Evolutionary conservation across 1,140 invertebrate genomes (phyloP).

Genomic region (Nasonia longicornis): DNA sequence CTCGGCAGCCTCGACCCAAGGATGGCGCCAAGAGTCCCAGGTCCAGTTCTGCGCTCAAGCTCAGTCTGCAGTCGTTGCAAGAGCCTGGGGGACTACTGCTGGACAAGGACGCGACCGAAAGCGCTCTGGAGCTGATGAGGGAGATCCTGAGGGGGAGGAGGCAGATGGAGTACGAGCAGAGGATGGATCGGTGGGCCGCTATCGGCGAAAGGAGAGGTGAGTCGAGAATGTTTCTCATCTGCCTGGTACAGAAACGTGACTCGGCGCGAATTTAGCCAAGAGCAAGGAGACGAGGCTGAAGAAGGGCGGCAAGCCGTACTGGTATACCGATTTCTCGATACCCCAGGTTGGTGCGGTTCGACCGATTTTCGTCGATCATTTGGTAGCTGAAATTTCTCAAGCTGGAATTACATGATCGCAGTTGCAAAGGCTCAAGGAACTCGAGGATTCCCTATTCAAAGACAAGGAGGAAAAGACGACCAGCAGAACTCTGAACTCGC

Average conservation of each 20-base stretch:
- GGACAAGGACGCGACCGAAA: background rate
- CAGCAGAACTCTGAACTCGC: slow-evolving; percentile 50
- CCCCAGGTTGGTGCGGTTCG: slow-evolving; percentile 48
- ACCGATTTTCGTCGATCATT: no score
- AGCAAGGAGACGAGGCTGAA: background rate
- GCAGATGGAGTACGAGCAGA: slow-evolving; percentile 31
- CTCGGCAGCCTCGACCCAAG: background rate
- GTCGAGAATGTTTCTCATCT: background rate
- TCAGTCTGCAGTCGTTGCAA: background rate
- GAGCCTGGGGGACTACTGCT: background rate
- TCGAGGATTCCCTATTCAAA: slow-evolving; percentile 55
- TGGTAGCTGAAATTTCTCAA: background rate
- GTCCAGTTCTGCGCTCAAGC: background rate
- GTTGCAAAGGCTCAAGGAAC: slow-evolving; percentile 51
- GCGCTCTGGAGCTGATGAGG: background rate
- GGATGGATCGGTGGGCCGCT: slow-evolving; percentile 13
- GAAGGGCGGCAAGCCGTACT: slow-evolving; percentile 51
- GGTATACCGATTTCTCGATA: slow-evolving; percentile 65
- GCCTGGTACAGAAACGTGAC: background rate
- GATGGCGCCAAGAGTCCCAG: background rate
- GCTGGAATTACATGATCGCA: slow-evolving; percentile 6
- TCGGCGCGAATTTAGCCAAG: background rate
- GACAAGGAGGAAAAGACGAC: slow-evolving; percentile 59
- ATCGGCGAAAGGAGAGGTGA: slow-evolving; percentile 26
- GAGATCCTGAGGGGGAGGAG: background rate